A percentile compares a stretch with the other conserved stretches of the same genome.
Conservation (phyloP, 2,113 vertebrate species). For the Misgurnus mizolepis region DNA sequence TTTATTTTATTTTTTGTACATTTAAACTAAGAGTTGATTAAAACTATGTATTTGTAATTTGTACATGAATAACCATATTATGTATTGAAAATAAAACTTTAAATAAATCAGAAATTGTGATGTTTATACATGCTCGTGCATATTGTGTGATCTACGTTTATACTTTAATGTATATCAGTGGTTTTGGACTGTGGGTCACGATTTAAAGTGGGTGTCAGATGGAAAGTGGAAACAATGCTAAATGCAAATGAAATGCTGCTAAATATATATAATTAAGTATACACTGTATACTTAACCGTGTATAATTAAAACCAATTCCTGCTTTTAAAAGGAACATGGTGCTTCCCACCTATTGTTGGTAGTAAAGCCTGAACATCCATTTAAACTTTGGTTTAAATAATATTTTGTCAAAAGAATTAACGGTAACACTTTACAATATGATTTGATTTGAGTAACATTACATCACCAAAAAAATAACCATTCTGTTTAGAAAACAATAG, state of each 20-base stretch:
- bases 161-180: neutral
- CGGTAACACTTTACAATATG: too few relatives aligned
- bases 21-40: slow-evolving; percentile 79
- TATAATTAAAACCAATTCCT: too few relatives aligned
- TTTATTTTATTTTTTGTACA: slow-evolving; percentile 71
- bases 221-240: too few relatives aligned
- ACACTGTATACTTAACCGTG: too few relatives aligned
- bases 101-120: slow-evolving; percentile 84
- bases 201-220: too few relatives aligned
- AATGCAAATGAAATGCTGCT: too few relatives aligned
- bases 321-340: too few relatives aligned
- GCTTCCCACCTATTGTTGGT: too few relatives aligned
- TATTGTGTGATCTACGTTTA: neutral
- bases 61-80: slow-evolving; percentile 88
- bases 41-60: slow-evolving; percentile 84
- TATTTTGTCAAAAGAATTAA: too few relatives aligned
- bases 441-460: neutral
- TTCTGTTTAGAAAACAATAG: neutral
- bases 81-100: slow-evolving; percentile 84
- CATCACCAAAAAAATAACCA: slow-evolving; percentile 1
- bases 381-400: too few relatives aligned
- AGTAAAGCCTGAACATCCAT: too few relatives aligned
- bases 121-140: slow-evolving; percentile 56
- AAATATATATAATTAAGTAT: too few relatives aligned
- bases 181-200: neutral